A percentile compares a stretch with the other conserved stretches of the same genome.
These are phyloP conservation scores for Nycticorax nycticorax DNA, from an alignment of 2,113 vertebrate species.

Conservation along the genomic window DNA sequence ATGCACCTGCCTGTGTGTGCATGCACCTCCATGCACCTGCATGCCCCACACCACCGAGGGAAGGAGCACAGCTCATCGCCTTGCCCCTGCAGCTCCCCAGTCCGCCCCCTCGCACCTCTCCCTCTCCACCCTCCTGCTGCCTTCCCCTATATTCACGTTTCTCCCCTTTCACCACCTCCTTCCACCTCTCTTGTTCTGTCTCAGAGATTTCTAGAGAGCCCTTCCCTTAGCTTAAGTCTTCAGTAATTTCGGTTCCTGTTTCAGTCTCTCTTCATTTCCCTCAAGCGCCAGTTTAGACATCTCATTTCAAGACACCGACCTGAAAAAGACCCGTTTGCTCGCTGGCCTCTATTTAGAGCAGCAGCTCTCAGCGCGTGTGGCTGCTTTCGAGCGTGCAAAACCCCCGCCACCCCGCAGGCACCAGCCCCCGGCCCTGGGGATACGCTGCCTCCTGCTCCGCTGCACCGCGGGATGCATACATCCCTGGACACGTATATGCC, in stretches of 20 bases:
- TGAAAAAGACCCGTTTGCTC: background rate
- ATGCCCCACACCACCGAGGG: rapidly evolving
- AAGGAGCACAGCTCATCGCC: background rate
- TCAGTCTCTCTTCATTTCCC: background rate
- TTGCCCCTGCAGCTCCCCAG: rapidly evolving
- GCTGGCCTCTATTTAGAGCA: background rate
- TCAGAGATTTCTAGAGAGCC: background rate
- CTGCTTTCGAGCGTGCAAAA: background rate
- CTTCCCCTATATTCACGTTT: rapidly evolving
- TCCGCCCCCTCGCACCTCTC: rapidly evolving
- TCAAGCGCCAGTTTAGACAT: background rate
- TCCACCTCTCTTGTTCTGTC: background rate
- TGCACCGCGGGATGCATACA: rapidly evolving
- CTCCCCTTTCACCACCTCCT: background rate
- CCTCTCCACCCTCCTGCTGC: background rate
- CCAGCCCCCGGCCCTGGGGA: background rate
- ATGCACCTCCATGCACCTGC: too few relatives aligned
- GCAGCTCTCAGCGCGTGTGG: background rate
- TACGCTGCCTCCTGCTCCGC: rapidly evolving
- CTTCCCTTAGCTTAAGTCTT: background rate
- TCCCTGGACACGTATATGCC: rapidly evolving
- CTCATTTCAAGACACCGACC: background rate
- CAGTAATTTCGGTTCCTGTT: background rate
- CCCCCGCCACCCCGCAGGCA: rapidly evolving
- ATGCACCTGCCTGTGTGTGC: too few relatives aligned